Percentiles rank a stretch among this genome's conserved stretches.
phyloP scores from a whole-genome alignment of 2,113 vertebrate genomes.

The Potamarius usumacintae region DNA sequence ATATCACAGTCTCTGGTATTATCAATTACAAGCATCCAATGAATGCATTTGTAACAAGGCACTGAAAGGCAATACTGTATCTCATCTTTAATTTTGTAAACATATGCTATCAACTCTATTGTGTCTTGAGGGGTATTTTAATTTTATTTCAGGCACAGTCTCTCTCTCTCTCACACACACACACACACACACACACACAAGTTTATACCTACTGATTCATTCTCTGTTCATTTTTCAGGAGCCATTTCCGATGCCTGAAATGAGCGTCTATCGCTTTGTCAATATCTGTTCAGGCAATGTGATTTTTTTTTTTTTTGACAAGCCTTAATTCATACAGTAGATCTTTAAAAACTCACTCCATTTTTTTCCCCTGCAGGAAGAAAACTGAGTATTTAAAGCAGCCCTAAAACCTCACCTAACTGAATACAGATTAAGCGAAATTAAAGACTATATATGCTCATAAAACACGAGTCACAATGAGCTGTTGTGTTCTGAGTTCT shows the following conservation, averaged over 20 bases:
- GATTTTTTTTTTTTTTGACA: slow-evolving; percentile 45
- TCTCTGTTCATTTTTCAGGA: slow-evolving; percentile 7
- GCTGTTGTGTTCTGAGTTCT: neutral
- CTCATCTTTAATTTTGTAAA: slow-evolving; percentile 33
- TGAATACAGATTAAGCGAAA: neutral
- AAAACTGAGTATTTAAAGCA: slow-evolving; percentile 31
- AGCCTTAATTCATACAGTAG: slow-evolving; percentile 7
- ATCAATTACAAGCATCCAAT: slow-evolving; percentile 19
- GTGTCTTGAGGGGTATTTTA: slow-evolving; percentile 47
- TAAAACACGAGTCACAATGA: neutral
- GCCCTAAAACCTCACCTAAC: slow-evolving; percentile 6
- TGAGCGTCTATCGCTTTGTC: slow-evolving; percentile 31
- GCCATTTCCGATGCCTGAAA: slow-evolving; percentile 29
- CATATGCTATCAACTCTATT: slow-evolving; percentile 27
- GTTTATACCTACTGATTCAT: slow-evolving; percentile 38
- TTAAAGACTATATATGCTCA: neutral
- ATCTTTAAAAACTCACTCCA: slow-evolving; percentile 25
- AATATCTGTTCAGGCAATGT: slow-evolving; percentile 37
- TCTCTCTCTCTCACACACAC: neutral
- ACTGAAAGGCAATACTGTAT: slow-evolving; percentile 9
- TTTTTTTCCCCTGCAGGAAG: slow-evolving; percentile 30
- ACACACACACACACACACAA: slow-evolving; percentile 15
- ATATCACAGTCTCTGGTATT: neutral
- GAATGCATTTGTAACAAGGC: slow-evolving; percentile 16
- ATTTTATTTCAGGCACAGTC: neutral